Base-by-base conservation (phyloP, 2,113 vertebrate species). In the Euleptes europaea region DNA sequence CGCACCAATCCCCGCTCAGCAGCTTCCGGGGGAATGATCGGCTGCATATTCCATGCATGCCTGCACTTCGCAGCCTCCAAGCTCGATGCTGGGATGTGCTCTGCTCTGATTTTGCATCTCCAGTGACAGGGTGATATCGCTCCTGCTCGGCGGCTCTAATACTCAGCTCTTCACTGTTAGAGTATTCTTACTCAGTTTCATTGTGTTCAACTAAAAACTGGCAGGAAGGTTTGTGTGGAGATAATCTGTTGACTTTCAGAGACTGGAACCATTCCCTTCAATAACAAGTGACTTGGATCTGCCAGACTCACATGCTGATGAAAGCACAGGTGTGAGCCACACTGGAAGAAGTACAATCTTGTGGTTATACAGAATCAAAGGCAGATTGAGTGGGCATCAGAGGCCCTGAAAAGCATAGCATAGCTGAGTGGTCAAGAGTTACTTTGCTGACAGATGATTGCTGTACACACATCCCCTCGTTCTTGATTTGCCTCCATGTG, bases 1-100 rank as follows among this genome's bases (percentile, higher is more conserved):
- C n/a, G 63, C 74, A 42, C 83, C 83, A 84, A 77, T 84, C 65
- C 74, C 47, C 44, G 60, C 33, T 40, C 83, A 31, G 83, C 28
- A 51, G 33, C 47, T 84, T 35, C 38, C 73, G 26, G 54, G 63
- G 63, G 83, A 84, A 77, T 40, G 65, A 77, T 84, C 74, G 51
- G 74, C 44, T 67, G 63, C 26, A n/a, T n/a, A 31, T 69, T 57
- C 63, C 9, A 69, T n/a, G 74, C 47, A 77, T 77, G 83, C 63
- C 54, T 84, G 63, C 63, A 42, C 83, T 69, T 23, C n/a, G 17
- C 23, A 77, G 74, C 74, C 47, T 54, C 26, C 67, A 40, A 77
- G 74, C 47, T 47, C 33, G 69, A 54, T 23, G 28, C 73, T 51
- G 42, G 31, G 40, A 54, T 69, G 42, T 38, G 23, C 26, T 65